Base-by-base conservation (phyloP, 2,797 vertebrate species). In the Vireo griseus region DNA sequence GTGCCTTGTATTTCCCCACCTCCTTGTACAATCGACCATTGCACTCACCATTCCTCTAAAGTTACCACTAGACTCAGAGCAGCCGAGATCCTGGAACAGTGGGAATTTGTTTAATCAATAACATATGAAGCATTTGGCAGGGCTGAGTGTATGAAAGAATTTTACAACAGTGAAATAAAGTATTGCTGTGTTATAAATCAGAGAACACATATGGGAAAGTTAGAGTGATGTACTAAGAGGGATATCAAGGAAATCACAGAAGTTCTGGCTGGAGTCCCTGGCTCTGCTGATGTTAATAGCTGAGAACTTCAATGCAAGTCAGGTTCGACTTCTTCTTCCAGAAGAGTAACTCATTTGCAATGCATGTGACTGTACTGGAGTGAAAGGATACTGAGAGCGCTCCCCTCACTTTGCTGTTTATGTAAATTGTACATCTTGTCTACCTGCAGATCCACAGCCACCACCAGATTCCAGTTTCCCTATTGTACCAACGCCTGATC, bases 171-270 rank as follows among this genome's bases (percentile, higher is more conserved):
- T 57, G 65, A 89, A 95, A 88, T 48, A 75, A 94, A 92, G 89
- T 35, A 86, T 8, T 68, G 79, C 82, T 80, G 77, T 47, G 65
- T 88, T 91, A 86, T 86, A 96, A 94, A 94, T 92, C 95, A 95
- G 79, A 94, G 80, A 90, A 84, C 89, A 84, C 94, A 94, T 90
- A 94, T 78, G 92, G 92, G 86, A 90, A 94, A 96, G 94, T 92
- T 52, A 79, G 40, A 91, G 67, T 0, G 35, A 90, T 37, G 76
- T 33, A 52, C 89, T 75, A 54, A 91, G 48, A 91, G 74, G 71
- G 77, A 84, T 95, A 92, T 92, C 94, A 96, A 94, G 95, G 82
- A 95, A 94, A 96, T 94, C 92, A 94, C 94, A 79, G 95, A 92
- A 95, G 94, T 95, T 88, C 85, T 95, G 94, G 95, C 92, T 73